A percentile compares a stretch with the other conserved stretches of the same genome.
Evolutionary conservation across 37 sponge, comb jelly and placozoan genomes (phyloP).

Genomic region (Cladorhizidae sp.): DNA sequence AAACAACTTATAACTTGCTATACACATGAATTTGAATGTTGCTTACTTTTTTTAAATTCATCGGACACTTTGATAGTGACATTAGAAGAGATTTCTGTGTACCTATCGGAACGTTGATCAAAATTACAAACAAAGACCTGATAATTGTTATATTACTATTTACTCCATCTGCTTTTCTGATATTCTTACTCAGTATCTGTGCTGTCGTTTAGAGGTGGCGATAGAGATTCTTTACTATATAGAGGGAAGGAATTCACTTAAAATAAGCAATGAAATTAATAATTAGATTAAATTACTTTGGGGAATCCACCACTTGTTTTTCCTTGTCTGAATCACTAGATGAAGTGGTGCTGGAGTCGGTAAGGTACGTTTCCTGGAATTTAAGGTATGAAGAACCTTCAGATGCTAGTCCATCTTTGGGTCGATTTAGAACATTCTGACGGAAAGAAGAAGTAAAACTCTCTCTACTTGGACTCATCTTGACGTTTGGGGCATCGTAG

Average conservation of each 20-base stretch:
- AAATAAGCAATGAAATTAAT: too few species aligned
- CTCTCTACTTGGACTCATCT: slow-evolving; percentile 11
- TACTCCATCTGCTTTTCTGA: too few species aligned
- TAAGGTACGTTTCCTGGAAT: too few species aligned
- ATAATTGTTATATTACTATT: too few species aligned
- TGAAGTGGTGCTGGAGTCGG: too few species aligned
- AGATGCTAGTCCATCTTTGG: background rate
- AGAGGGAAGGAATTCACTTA: too few species aligned
- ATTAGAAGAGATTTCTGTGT: slow-evolving; percentile 9
- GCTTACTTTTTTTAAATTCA: slow-evolving; percentile 83
- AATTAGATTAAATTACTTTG: too few species aligned
- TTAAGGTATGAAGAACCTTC: too few species aligned
- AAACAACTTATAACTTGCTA: background rate
- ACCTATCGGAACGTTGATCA: background rate
- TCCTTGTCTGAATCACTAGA: background rate
- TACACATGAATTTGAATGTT: background rate
- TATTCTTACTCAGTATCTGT: too few species aligned
- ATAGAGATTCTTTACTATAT: too few species aligned
- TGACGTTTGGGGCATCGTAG: too few species aligned
- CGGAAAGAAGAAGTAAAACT: background rate
- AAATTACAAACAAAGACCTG: background rate
- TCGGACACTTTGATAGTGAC: slow-evolving; percentile 90
- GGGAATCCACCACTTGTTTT: background rate
- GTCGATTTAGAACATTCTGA: background rate
- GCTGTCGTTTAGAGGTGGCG: too few species aligned